Conservation (phyloP, 1,140 invertebrate species). For the Bombus confusus region DNA sequence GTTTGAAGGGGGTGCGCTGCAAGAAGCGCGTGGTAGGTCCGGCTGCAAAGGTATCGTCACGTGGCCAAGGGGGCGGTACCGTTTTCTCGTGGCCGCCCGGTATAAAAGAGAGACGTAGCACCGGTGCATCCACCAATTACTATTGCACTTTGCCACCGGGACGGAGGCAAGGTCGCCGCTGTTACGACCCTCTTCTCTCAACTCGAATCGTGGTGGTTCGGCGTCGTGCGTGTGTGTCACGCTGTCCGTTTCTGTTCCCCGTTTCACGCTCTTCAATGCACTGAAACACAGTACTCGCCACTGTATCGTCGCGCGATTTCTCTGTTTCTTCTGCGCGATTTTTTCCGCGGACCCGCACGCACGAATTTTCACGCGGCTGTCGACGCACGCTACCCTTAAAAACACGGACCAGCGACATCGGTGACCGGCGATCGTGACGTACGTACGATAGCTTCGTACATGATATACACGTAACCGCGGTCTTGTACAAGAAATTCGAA, state of each 20-base stretch:
- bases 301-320: neutral
- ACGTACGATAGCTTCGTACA: neutral
- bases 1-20: conserved; percentile 61
- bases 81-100: conserved; percentile 63
- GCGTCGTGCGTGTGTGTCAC: conserved; percentile 6
- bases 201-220: neutral
- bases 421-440: conserved; percentile 6
- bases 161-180: conserved; percentile 45
- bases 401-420: neutral
- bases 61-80: conserved; percentile 69
- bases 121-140: conserved; percentile 70
- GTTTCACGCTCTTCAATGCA: neutral
- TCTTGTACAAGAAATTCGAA: neutral
- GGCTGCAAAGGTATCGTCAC: conserved; percentile 65
- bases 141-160: conserved; percentile 62
- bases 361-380: neutral
- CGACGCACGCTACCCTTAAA: neutral
- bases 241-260: too few relatives aligned
- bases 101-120: conserved; percentile 71
- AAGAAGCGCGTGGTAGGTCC: conserved; percentile 66
- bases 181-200: conserved; percentile 26
- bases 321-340: neutral
- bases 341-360: neutral
- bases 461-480: neutral
- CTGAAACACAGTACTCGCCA: neutral